Evolutionary conservation across 1,140 invertebrate genomes (phyloP).

Genomic region (Trachelipus rathkii): DNA sequence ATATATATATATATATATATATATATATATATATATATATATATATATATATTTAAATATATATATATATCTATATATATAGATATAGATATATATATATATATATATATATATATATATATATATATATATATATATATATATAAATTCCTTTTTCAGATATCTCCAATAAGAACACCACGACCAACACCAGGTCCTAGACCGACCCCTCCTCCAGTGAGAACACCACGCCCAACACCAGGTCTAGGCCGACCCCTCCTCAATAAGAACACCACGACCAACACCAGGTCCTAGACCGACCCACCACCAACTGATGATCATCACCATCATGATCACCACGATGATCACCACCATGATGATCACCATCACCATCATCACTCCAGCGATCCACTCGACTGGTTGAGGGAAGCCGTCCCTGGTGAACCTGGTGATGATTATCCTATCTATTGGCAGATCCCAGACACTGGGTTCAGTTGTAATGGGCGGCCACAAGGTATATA

Average conservation of each 20-base stretch:
- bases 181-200: background rate
- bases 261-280: background rate
- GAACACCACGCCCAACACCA: constrained; percentile 21
- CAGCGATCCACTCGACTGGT: constrained; percentile 50
- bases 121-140: too few species aligned
- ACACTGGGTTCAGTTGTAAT: constrained; percentile 63
- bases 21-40: too few species aligned
- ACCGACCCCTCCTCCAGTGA: background rate
- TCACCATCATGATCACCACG: constrained; percentile 25
- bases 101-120: too few species aligned
- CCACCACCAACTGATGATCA: background rate
- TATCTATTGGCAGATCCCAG: constrained; percentile 59
- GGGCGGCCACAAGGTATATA: constrained; percentile 45
- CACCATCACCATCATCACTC: constrained; percentile 36
- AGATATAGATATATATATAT: too few species aligned
- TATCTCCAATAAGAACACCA: background rate
- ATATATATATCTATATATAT: too few species aligned
- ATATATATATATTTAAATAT: too few species aligned
- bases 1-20: too few species aligned
- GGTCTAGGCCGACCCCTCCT: background rate
- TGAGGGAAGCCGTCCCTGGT: constrained; percentile 65
- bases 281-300: background rate
- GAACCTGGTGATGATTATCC: constrained; percentile 70
- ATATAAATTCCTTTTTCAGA: too few species aligned
- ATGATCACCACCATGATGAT: constrained; percentile 31